Percentiles rank a stretch among this genome's conserved stretches.
phyloP scores from a whole-genome alignment of 2,797 vertebrate species.

The Lerista edwardsae region DNA sequence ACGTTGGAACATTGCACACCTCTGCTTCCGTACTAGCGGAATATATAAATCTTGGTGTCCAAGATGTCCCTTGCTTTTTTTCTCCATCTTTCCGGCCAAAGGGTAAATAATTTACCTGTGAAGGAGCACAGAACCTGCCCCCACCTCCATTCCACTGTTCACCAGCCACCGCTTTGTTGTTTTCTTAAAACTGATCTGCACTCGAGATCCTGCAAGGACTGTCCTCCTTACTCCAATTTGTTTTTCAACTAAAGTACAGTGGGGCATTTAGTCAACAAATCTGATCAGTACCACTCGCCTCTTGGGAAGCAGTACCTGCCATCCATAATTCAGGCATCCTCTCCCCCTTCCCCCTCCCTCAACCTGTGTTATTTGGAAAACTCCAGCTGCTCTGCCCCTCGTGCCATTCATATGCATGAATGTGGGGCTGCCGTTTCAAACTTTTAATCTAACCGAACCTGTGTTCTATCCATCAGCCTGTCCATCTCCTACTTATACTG shows the following conservation, averaged over 20 bases:
- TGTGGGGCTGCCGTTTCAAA: constrained; percentile 36
- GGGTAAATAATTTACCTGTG: background rate
- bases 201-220: constrained; percentile 39
- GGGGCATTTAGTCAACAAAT: constrained; percentile 64
- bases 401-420: constrained; percentile 53
- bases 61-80: too few relatives aligned
- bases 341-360: too few relatives aligned
- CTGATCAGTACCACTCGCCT: constrained; percentile 49
- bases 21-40: too few relatives aligned
- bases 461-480: constrained; percentile 48
- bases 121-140: background rate
- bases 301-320: constrained; percentile 45
- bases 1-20: too few relatives aligned
- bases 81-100: too few relatives aligned
- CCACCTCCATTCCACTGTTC: background rate
- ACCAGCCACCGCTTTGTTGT: background rate
- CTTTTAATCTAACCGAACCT: constrained; percentile 55
- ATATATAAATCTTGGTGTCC: too few relatives aligned
- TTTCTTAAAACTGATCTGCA: background rate
- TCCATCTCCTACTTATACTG: constrained; percentile 9
- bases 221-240: constrained; percentile 40
- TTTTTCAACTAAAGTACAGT: constrained; percentile 53
- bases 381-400: constrained; percentile 41
- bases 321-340: constrained; percentile 37
- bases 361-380: constrained; percentile 16